A percentile compares a stretch with the other conserved stretches of the same genome.
phyloP scores from a whole-genome alignment of 2,797 vertebrate genomes.

The Loriculus beryllinus region DNA sequence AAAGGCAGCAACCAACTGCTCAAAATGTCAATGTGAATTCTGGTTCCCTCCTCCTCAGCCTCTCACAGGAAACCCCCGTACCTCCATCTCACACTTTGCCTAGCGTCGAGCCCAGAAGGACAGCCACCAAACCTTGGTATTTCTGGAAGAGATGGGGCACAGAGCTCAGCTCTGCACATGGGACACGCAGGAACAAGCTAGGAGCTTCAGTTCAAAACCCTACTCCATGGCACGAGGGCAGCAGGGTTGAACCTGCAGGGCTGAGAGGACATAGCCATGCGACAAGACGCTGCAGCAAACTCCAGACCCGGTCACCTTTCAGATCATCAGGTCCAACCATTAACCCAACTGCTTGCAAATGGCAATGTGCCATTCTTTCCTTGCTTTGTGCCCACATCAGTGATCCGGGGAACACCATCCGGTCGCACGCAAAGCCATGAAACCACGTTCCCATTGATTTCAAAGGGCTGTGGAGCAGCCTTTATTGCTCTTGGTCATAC shows the following conservation, averaged over 20 bases:
- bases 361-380: rapidly evolving
- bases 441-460: rapidly evolving
- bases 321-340: neutral
- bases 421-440: rapidly evolving
- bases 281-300: rapidly evolving
- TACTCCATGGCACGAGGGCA: neutral
- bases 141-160: neutral
- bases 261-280: neutral
- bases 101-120: neutral
- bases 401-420: neutral
- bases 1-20: conserved; percentile 22
- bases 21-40: conserved; percentile 3
- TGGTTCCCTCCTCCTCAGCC: neutral
- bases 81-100: neutral
- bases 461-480: neutral
- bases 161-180: neutral
- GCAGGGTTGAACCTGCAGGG: neutral
- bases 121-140: neutral
- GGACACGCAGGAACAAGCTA: neutral
- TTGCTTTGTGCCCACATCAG: rapidly evolving
- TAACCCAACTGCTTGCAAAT: neutral
- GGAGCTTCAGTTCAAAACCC: neutral
- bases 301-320: neutral
- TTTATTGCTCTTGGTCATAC: neutral
- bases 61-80: neutral